A percentile compares a stretch with the other conserved stretches of the same genome.
phyloP scores from a whole-genome alignment of 1,140 invertebrate species.

The Lethocerus indicus region DNA sequence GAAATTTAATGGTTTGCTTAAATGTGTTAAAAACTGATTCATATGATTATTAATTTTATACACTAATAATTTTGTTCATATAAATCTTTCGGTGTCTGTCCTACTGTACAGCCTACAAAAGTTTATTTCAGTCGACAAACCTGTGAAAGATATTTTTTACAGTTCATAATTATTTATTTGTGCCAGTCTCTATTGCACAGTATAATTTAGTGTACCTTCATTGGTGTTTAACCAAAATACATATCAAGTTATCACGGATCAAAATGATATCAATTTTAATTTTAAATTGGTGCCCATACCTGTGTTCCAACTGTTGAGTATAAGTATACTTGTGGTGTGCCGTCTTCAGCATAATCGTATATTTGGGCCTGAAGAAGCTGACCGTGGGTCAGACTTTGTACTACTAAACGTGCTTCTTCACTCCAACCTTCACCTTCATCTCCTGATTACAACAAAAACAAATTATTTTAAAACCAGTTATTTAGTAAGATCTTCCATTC shows the following conservation, averaged over 20 bases:
- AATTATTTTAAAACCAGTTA: background rate
- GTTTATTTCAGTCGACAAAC: background rate
- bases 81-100: too few species aligned
- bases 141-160: background rate
- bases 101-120: background rate
- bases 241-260: background rate
- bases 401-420: slow-evolving; percentile 50
- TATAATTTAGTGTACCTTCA: background rate
- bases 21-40: too few species aligned
- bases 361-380: slow-evolving; percentile 75
- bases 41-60: too few species aligned
- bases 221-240: too few species aligned
- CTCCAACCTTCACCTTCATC: slow-evolving; percentile 42
- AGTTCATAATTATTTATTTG: slow-evolving; percentile 1
- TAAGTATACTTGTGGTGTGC: slow-evolving; percentile 58
- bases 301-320: slow-evolving; percentile 49
- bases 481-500: too few species aligned
- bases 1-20: too few species aligned
- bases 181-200: background rate
- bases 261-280: background rate
- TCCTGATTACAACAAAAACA: too few species aligned
- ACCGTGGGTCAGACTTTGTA: slow-evolving; percentile 58
- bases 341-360: slow-evolving; percentile 57
- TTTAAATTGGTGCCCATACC: slow-evolving; percentile 31
- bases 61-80: too few species aligned